These are phyloP conservation scores for Copsychus sechellarum DNA, from an alignment of 2,113 vertebrate species.

Conservation along the genomic window DNA sequence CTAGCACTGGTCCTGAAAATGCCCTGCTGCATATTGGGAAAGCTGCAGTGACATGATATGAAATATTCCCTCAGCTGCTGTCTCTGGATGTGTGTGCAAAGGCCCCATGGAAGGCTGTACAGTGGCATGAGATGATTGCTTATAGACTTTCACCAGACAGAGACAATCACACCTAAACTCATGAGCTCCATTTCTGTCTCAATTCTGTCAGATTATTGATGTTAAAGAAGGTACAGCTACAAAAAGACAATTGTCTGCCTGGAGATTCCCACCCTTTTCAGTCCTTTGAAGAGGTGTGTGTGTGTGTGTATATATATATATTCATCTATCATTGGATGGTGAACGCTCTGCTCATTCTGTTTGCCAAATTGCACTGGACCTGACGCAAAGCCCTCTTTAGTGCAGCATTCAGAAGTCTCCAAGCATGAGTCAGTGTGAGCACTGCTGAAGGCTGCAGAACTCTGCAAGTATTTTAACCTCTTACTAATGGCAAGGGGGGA, in stretches of 20 bases:
- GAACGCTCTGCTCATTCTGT: neutral
- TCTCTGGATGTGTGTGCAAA: neutral
- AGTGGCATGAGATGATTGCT: neutral
- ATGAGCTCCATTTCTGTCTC: neutral
- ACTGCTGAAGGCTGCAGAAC: neutral
- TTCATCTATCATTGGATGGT: neutral
- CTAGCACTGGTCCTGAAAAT: neutral
- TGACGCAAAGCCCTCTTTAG: neutral
- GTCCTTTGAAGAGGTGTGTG: neutral
- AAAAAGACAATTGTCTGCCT: neutral
- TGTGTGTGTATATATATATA: too few relatives aligned
- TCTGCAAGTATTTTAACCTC: neutral
- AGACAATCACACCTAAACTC: neutral
- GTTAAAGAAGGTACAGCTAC: neutral
- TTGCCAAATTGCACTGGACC: neutral
- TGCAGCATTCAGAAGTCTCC: neutral
- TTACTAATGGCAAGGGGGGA: neutral
- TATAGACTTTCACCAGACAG: neutral
- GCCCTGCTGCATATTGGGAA: neutral
- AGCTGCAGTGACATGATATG: neutral
- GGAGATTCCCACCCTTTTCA: neutral
- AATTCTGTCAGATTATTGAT: neutral
- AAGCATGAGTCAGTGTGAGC: neutral
- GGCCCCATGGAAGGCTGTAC: neutral
- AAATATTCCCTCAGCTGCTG: neutral